Percentiles rank a stretch among this genome's conserved stretches.
Conservation (phyloP, 2,888 invertebrate species). For the Spodoptera picta region DNA sequence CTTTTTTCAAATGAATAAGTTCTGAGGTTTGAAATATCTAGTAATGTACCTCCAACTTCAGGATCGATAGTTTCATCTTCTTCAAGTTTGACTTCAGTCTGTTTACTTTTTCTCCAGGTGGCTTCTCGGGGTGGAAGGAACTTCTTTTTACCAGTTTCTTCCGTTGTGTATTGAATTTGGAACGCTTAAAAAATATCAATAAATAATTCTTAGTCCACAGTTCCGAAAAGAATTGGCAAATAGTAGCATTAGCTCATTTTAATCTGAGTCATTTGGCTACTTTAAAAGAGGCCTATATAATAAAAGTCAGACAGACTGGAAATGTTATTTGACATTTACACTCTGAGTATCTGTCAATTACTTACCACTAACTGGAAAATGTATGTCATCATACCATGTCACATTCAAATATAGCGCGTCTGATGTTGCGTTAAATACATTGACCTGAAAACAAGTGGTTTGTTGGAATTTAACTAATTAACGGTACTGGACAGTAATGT, state of each 20-base stretch:
- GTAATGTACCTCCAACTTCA: slow-evolving; percentile 20
- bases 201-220: too few relatives aligned
- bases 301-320: too few relatives aligned
- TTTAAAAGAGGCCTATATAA: too few relatives aligned
- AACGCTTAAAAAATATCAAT: slow-evolving; percentile 49
- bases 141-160: slow-evolving; percentile 38
- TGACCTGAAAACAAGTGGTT: slow-evolving; percentile 61
- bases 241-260: too few relatives aligned
- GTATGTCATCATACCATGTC: slow-evolving; percentile 64
- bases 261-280: too few relatives aligned
- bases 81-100: slow-evolving; percentile 40
- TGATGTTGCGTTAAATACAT: slow-evolving; percentile 41
- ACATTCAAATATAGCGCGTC: slow-evolving; percentile 61
- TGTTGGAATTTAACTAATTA: background rate
- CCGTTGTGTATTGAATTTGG: slow-evolving; percentile 59
- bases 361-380: slow-evolving; percentile 72
- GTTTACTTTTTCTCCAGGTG: slow-evolving; percentile 64
- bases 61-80: slow-evolving; percentile 39
- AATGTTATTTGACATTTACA: too few relatives aligned
- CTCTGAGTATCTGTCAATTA: background rate
- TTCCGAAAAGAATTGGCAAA: too few relatives aligned
- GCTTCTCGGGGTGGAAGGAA: slow-evolving; percentile 52
- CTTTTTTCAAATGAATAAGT: too few relatives aligned
- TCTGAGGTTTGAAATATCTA: too few relatives aligned
- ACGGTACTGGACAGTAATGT: too few relatives aligned